Conservation (phyloP, 2,113 vertebrate genomes). For the Seriola dumerili region DNA sequence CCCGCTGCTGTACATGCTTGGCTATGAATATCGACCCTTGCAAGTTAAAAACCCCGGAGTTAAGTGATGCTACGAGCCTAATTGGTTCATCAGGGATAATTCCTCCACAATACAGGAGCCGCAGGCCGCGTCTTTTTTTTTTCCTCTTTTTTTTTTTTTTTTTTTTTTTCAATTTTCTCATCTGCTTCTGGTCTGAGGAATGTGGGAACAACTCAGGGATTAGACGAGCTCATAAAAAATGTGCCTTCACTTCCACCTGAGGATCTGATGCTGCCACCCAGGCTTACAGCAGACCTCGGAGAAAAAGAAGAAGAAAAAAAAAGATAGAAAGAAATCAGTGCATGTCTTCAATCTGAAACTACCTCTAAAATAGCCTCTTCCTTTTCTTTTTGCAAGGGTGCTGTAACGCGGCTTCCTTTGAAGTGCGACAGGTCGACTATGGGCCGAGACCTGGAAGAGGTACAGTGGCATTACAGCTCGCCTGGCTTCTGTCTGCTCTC, state of each 20-base stretch:
- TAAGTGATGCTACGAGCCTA: conserved; percentile 76
- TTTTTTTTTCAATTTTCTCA: conserved; percentile 43
- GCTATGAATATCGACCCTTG: conserved; percentile 78
- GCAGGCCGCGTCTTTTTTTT: conserved; percentile 50
- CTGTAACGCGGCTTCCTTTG: conserved; percentile 89
- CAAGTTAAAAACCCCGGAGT: conserved; percentile 77
- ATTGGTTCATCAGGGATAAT: conserved; percentile 80
- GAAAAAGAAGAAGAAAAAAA: not conserved
- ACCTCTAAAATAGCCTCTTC: conserved; percentile 73
- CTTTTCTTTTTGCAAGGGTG: conserved; percentile 83
- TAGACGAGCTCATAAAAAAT: conserved; percentile 66
- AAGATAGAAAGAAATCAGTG: conserved; percentile 1
- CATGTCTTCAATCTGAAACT: conserved; percentile 38
- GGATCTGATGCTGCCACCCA: conserved; percentile 66
- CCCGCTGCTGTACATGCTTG: conserved; percentile 63
- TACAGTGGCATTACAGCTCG: conserved; percentile 77
- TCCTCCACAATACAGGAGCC: conserved; percentile 66
- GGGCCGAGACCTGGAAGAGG: conserved; percentile 87
- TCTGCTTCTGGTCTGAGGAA: conserved; percentile 56
- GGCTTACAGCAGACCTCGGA: conserved; percentile 32
- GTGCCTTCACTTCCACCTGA: conserved; percentile 56
- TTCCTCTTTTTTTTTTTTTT: not conserved
- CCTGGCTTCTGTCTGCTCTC: conserved; percentile 74
- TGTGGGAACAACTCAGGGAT: conserved; percentile 57
- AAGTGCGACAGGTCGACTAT: conserved; percentile 93